Evolutionary conservation across 30 jellyfish, hydroid and myxozoan species (phyloP).

Genomic region (Aurelia aurita): DNA sequence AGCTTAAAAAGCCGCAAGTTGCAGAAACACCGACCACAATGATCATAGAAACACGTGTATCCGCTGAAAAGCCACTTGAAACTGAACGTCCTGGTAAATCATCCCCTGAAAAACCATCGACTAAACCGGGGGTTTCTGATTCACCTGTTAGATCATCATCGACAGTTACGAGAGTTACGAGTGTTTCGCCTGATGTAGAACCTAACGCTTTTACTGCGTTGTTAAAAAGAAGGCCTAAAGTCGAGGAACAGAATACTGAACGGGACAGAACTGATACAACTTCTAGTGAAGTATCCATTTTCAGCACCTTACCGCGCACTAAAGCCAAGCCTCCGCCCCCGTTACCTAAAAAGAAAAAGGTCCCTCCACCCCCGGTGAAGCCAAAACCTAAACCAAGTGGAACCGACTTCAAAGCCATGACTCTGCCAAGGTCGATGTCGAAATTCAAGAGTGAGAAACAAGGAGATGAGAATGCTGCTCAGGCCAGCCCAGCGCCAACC

Average conservation of each 20-base stretch:
- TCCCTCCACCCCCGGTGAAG: conserved; percentile 69
- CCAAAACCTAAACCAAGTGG: conserved; percentile 60
- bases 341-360: conserved; percentile 42
- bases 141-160: background rate
- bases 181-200: conserved; percentile 8
- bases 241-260: conserved; percentile 41
- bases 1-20: conserved; percentile 1
- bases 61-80: background rate
- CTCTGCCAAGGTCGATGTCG: conserved; percentile 64
- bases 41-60: background rate
- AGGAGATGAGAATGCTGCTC: background rate
- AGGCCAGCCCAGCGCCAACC: background rate
- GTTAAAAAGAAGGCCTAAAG: conserved; percentile 32
- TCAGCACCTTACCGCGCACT: conserved; percentile 72
- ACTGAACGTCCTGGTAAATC: background rate
- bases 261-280: conserved; percentile 44
- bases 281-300: conserved; percentile 44
- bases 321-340: conserved; percentile 39
- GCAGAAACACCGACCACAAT: background rate
- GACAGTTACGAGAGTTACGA: background rate
- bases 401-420: conserved; percentile 26
- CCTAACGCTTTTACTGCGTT: conserved; percentile 44
- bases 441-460: background rate
- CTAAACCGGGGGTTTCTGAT: background rate
- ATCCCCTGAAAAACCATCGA: background rate